Evolutionary conservation across 2,888 invertebrate genomes (phyloP), one percentile per base, ranked within the genome.

Genomic region (Tachystola acroxantha): DNA sequence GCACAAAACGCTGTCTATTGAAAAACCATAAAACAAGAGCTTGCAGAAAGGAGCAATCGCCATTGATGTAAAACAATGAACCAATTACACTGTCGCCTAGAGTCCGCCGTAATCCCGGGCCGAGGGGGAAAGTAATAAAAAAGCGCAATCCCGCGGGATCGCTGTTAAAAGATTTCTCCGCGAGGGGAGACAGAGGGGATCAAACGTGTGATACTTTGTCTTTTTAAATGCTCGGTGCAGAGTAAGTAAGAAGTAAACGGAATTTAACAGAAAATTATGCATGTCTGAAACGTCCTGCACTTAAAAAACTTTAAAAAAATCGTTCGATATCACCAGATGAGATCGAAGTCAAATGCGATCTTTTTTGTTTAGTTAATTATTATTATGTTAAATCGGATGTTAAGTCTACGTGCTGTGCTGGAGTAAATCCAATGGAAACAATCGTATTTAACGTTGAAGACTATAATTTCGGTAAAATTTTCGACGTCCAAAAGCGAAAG

Each of bases 131-230:
- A 53, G 56, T 52, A 56, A 64, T 60, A 72, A 73, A 77, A 78
- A 78, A 73, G 72, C 55, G 57, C 73, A 76, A 63, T 65, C 79
- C 71, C 72, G 46, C 34, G 68, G 77, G 81, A 75, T 46, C 53
- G 50, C 51, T 60, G 73, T 72, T 77, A 77, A 78, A 77, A 78
- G 80, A 78, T 80, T 79, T 74, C 66, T 61, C 60, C 72, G 55
- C 71, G 66, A 68, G 71, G 78, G 71, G 71, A 57, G 51, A 35
- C 33, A 52, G 49, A 49, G 46, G 50, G 68, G 60, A 68, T 71
- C 66, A 64, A 65, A 56, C 62, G 71, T 59, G 70, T 69, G 74
- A 76, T 78, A 79, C 77, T 79, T 79, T 81, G 78, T 79, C 74
- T 75, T 77, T 74, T 78, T 73, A 77, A 79, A 69, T 66, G 72